Evolutionary conservation across 2,888 invertebrate genomes (phyloP).

Genomic region (Unio delphinus): DNA sequence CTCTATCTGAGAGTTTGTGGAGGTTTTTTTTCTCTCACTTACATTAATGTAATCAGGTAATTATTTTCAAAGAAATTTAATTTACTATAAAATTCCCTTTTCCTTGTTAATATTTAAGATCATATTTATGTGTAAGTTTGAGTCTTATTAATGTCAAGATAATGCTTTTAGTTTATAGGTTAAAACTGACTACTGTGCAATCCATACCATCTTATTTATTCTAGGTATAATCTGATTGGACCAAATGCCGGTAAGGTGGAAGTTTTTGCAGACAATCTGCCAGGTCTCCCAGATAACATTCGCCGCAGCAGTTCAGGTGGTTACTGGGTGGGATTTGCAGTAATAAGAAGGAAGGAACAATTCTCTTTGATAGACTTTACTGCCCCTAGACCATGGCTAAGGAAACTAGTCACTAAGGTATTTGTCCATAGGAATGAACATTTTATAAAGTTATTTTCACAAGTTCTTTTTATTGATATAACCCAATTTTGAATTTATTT

Average conservation of each 20-base stretch:
- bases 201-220: not conserved
- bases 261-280: slow-evolving; percentile 83
- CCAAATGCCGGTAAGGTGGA: slow-evolving; percentile 85
- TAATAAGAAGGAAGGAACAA: slow-evolving; percentile 34
- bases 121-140: too few species aligned
- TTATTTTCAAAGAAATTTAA: too few species aligned
- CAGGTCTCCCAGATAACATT: slow-evolving; percentile 80
- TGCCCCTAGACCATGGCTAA: slow-evolving; percentile 49
- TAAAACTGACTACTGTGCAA: too few species aligned
- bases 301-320: slow-evolving; percentile 67
- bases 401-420: slow-evolving; percentile 58
- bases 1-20: too few species aligned
- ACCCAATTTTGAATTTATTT: not conserved
- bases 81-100: too few species aligned
- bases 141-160: too few species aligned
- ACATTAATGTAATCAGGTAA: too few species aligned
- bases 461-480: not conserved
- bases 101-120: too few species aligned
- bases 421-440: slow-evolving; percentile 1
- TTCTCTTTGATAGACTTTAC: slow-evolving; percentile 50
- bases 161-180: too few species aligned
- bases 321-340: slow-evolving; percentile 70
- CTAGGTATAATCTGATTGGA: slow-evolving; percentile 84
- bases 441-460: not conserved
- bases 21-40: too few species aligned